These are phyloP conservation scores for Beris morrisii DNA, from an alignment of 2,888 invertebrate genomes.

Conservation along the genomic window DNA sequence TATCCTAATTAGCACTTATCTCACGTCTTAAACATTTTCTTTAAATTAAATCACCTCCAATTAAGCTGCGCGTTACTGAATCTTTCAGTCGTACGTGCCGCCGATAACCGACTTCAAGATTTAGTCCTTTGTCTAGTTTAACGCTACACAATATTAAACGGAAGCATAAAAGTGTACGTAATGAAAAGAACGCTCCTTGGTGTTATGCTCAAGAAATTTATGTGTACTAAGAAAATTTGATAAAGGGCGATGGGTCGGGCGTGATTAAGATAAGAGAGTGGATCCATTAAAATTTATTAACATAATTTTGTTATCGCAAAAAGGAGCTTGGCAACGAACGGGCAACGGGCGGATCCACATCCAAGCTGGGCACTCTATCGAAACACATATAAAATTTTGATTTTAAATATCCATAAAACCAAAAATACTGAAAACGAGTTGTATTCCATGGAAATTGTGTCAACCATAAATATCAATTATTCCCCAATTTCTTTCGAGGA, in stretches of 20 bases:
- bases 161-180: not conserved
- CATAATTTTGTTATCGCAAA: constrained; percentile 38
- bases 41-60: not conserved
- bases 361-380: not conserved
- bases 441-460: constrained; percentile 24
- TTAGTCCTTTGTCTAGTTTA: constrained; percentile 4
- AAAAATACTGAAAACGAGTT: not conserved
- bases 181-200: constrained; percentile 23
- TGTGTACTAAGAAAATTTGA: not conserved
- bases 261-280: constrained; percentile 38
- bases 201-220: not conserved
- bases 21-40: constrained; percentile 34
- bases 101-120: constrained; percentile 31
- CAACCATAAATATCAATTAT: constrained; percentile 39
- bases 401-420: not conserved
- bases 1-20: constrained; percentile 32
- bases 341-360: not conserved
- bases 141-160: not conserved
- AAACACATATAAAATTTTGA: constrained; percentile 2
- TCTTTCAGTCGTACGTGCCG: constrained; percentile 37
- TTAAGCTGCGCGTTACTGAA: constrained; percentile 17
- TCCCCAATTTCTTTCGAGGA: constrained; percentile 33
- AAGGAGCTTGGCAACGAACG: not conserved
- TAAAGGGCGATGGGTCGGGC: constrained; percentile 4
- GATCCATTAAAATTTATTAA: constrained; percentile 40